phyloP scores from a whole-genome alignment of 2,797 vertebrate species.

The Urophycis tenuis region DNA sequence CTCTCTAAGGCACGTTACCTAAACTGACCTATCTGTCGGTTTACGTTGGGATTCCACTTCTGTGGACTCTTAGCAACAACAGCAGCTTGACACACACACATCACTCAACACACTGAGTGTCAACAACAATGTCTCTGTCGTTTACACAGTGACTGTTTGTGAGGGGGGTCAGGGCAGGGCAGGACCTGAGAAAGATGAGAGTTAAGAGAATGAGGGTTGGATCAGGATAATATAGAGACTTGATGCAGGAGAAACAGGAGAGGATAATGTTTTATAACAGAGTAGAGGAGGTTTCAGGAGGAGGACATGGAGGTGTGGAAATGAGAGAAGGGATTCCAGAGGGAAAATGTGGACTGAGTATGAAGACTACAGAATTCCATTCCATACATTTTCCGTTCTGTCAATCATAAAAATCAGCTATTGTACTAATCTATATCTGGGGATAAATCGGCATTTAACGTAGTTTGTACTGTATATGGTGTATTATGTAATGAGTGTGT shows the following conservation, averaged over 20 bases:
- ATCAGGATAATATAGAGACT: not conserved
- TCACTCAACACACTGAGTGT: no score
- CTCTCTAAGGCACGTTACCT: conserved; percentile 1
- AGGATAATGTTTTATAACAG: not conserved
- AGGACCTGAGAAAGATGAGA: not conserved
- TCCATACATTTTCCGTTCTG: no score
- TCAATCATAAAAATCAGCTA: no score
- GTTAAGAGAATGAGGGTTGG: not conserved
- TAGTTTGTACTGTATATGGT: no score
- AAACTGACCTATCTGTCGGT: conserved; percentile 18
- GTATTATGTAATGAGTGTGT: no score
- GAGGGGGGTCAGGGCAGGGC: not conserved
- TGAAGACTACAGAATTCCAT: not conserved
- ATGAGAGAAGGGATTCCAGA: conserved; percentile 7
- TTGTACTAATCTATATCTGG: no score
- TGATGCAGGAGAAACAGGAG: not conserved
- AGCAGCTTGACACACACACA: conserved; percentile 12
- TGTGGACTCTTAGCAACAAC: conserved; percentile 39
- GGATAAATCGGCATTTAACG: no score
- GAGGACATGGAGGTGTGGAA: not conserved
- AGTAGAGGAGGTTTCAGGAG: not conserved
- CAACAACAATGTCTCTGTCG: not conserved
- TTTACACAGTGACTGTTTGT: conserved; percentile 24
- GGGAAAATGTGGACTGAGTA: conserved; percentile 23
- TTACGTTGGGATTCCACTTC: conserved; percentile 42